Evolutionary conservation across 2,797 vertebrate genomes (phyloP).

Genomic region (Cossypha polioptera): DNA sequence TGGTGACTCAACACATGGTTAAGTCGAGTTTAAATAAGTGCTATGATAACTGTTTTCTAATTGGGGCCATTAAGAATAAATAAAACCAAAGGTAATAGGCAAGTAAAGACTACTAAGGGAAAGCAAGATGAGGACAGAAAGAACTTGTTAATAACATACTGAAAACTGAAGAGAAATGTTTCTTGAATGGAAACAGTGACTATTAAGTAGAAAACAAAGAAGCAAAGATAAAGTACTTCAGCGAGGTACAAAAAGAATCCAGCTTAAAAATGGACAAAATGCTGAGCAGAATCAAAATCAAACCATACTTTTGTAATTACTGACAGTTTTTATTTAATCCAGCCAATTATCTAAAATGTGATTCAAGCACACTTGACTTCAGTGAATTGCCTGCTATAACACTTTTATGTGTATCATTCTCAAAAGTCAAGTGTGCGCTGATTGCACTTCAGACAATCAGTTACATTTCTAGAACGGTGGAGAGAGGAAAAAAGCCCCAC

Average conservation of each 20-base stretch:
- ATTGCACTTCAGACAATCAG: conserved; percentile 54
- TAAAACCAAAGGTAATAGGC: not conserved
- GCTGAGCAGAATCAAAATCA: conserved; percentile 32
- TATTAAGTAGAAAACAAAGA: not conserved
- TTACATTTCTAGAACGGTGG: not conserved
- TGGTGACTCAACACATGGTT: not conserved
- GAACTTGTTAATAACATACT: not conserved
- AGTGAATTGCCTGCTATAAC: conserved; percentile 53
- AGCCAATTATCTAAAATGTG: conserved; percentile 62
- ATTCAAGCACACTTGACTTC: conserved; percentile 68
- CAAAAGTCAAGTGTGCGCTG: conserved; percentile 70
- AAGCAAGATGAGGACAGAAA: not conserved
- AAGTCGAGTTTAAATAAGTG: not conserved
- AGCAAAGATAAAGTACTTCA: not conserved
- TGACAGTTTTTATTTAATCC: conserved; percentile 47
- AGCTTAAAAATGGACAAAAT: not conserved
- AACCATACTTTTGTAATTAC: conserved; percentile 44
- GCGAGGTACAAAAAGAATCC: not conserved
- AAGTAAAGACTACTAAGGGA: not conserved
- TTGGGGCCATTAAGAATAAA: not conserved
- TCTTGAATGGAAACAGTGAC: not conserved
- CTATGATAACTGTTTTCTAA: not conserved
- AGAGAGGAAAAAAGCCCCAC: not conserved
- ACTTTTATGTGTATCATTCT: conserved; percentile 38
- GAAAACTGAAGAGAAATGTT: not conserved